A percentile compares a stretch with the other conserved stretches of the same genome.
These are phyloP conservation scores for Pycnomerus fuliginosus DNA, from an alignment of 2,888 invertebrate genomes.

Conservation along the genomic window DNA sequence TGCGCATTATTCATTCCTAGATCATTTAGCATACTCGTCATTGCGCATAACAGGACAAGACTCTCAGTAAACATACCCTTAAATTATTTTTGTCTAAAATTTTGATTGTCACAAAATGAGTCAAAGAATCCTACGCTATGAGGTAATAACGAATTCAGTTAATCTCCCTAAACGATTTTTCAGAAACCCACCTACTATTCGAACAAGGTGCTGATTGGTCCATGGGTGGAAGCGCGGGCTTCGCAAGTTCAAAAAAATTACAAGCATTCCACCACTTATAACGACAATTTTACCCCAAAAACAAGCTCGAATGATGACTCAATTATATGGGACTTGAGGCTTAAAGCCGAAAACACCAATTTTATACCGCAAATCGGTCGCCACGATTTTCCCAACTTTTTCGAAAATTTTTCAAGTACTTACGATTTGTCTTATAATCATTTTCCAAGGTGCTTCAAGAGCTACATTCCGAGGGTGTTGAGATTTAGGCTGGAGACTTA, in stretches of 20 bases:
- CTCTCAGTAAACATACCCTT: too few relatives aligned
- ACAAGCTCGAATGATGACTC: background rate
- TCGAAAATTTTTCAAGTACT: conserved; percentile 55
- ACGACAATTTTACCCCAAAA: background rate
- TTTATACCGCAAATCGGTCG: conserved; percentile 51
- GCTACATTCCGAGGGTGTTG: conserved; percentile 53
- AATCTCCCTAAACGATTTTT: too few relatives aligned
- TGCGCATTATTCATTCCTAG: too few relatives aligned
- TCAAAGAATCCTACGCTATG: too few relatives aligned
- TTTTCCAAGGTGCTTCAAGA: conserved; percentile 53
- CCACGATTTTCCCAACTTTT: conserved; percentile 54
- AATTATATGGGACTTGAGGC: conserved; percentile 22
- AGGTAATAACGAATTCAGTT: too few relatives aligned
- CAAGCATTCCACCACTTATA: conserved; percentile 1
- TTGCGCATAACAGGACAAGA: too few relatives aligned
- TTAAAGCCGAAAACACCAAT: conserved; percentile 47
- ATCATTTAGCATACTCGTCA: too few relatives aligned
- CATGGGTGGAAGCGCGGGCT: conserved; percentile 35
- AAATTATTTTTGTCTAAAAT: too few relatives aligned
- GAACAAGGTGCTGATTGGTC: conserved; percentile 32
- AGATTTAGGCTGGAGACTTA: conserved; percentile 53
- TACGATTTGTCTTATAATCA: conserved; percentile 59
- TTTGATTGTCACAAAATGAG: too few relatives aligned
- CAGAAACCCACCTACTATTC: conserved; percentile 30
- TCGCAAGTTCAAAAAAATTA: conserved; percentile 2